phyloP scores from a whole-genome alignment of 2,888 invertebrate species.

The Trilocha varians region DNA sequence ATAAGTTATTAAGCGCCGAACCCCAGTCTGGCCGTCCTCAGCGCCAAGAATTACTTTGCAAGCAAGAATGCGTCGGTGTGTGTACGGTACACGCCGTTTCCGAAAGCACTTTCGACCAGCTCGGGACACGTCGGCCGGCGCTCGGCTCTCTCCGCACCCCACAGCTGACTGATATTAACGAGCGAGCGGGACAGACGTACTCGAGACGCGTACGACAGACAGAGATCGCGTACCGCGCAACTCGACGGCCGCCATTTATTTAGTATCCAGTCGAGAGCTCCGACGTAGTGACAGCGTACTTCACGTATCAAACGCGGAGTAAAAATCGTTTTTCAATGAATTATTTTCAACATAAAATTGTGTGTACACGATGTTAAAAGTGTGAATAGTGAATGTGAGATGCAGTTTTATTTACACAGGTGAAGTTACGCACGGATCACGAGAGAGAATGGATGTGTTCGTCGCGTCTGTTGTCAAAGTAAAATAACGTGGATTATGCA shows the following conservation, averaged over 20 bases:
- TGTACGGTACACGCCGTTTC: conserved; percentile 37
- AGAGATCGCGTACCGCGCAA: conserved; percentile 46
- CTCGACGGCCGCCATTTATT: conserved; percentile 59
- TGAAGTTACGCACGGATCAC: conserved; percentile 30
- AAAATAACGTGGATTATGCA: conserved; percentile 69
- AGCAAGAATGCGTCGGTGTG: conserved; percentile 39
- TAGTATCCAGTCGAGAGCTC: conserved; percentile 60
- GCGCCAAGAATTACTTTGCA: conserved; percentile 30
- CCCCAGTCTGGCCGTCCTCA: not conserved
- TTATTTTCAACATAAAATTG: conserved; percentile 52
- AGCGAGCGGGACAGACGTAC: conserved; percentile 36
- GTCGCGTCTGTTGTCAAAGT: conserved; percentile 63
- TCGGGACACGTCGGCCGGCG: no score
- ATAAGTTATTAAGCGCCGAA: not conserved
- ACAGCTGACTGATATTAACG: conserved; percentile 65
- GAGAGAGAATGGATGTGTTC: conserved; percentile 50
- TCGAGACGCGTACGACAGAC: conserved; percentile 21
- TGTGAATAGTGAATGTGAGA: conserved; percentile 39
- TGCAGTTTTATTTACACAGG: conserved; percentile 34
- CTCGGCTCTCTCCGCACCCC: conserved; percentile 54
- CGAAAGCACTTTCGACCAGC: conserved; percentile 62
- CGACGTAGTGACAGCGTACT: conserved; percentile 62
- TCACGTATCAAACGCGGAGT: conserved; percentile 43
- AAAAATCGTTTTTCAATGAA: conserved; percentile 56
- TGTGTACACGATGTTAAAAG: conserved; percentile 40